These are phyloP conservation scores for Tetropium fuscum DNA, from an alignment of 2,888 invertebrate genomes.

Conservation along the genomic window DNA sequence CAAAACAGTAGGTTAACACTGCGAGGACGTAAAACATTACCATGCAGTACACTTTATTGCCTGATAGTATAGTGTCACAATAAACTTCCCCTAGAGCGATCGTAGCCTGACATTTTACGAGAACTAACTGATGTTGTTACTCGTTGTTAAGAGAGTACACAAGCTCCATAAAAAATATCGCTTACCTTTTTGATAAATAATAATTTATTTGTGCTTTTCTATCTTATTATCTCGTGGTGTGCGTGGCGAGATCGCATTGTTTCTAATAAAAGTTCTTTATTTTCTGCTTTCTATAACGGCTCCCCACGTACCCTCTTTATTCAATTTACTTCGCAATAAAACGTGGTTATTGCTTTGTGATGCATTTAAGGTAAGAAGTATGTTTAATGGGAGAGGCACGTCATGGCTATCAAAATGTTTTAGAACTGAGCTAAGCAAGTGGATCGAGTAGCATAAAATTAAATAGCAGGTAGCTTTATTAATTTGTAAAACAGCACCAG, in stretches of 20 bases:
- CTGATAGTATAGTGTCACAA: not conserved
- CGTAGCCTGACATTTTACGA: not conserved
- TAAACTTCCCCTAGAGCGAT: not conserved
- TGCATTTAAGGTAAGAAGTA: no score
- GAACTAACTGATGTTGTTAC: not conserved
- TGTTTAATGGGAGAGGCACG: no score
- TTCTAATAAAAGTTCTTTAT: conserved; percentile 16
- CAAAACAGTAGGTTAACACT: no score
- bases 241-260: conserved; percentile 5
- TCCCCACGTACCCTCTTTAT: not conserved
- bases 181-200: conserved; percentile 12
- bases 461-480: no score
- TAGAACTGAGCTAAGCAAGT: no score
- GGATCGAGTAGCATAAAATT: no score
- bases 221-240: not conserved
- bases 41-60: not conserved
- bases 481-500: no score
- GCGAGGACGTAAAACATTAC: no score
- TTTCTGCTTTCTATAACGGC: conserved; percentile 2
- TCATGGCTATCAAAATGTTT: no score
- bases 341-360: conserved; percentile 7
- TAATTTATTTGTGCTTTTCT: conserved; percentile 5
- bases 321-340: conserved; percentile 12
- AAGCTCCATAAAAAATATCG: not conserved
- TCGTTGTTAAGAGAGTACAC: conserved; percentile 2